These are phyloP conservation scores for Novumbra hubbsi DNA, from an alignment of 2,797 vertebrate species.

Conservation along the genomic window DNA sequence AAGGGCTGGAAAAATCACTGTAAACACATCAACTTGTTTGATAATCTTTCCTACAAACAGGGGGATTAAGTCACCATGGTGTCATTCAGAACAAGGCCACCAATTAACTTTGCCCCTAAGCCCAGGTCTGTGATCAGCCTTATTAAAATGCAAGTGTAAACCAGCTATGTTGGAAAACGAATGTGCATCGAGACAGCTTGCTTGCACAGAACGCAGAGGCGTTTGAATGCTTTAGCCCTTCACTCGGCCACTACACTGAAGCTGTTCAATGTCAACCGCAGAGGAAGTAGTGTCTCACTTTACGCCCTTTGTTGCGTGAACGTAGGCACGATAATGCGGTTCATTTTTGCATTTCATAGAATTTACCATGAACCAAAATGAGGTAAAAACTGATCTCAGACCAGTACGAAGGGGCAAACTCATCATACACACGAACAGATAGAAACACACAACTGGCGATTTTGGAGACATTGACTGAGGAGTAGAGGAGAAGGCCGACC, in stretches of 20 bases:
- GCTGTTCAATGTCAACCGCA: background rate
- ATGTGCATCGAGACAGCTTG: background rate
- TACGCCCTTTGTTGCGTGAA: background rate
- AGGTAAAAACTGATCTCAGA: background rate
- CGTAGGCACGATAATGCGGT: background rate
- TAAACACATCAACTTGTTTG: constrained; percentile 2
- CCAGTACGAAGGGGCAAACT: constrained; percentile 20
- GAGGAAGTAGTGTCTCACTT: background rate
- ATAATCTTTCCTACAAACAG: constrained; percentile 2
- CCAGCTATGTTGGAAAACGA: background rate
- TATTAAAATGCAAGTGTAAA: background rate
- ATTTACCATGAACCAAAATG: background rate
- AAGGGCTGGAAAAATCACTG: background rate
- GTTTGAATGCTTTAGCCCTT: background rate
- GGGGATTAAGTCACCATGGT: background rate
- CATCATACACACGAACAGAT: background rate
- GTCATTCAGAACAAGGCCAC: constrained; percentile 11
- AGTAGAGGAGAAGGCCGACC: constrained; percentile 28
- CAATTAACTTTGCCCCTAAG: constrained; percentile 1
- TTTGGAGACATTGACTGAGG: constrained; percentile 19
- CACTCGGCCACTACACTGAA: background rate
- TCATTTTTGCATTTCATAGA: background rate
- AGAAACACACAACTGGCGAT: constrained; percentile 29
- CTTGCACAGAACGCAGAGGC: background rate
- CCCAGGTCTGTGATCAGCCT: background rate